A percentile compares a stretch with the other conserved stretches of the same genome.
Evolutionary conservation across 2,113 vertebrate genomes (phyloP).

Genomic region (Pantherophis guttatus): DNA sequence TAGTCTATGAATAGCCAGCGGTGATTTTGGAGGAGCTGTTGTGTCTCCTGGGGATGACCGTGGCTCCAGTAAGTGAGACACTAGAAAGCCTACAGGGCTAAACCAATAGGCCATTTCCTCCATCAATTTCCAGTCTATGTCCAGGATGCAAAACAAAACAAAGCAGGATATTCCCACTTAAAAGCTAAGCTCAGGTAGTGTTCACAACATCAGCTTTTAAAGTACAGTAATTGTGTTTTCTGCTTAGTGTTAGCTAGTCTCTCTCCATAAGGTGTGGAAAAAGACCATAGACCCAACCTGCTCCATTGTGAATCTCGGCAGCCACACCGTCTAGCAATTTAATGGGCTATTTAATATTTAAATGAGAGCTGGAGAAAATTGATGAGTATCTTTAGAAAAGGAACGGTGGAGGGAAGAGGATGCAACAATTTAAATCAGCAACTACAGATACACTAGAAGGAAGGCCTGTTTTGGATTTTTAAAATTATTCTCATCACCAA

Average conservation of each 20-base stretch:
- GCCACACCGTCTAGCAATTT: neutral
- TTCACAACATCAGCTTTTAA: neutral
- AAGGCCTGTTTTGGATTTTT: neutral
- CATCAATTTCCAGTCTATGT: neutral
- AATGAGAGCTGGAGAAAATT: constrained; percentile 5
- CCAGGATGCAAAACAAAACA: neutral
- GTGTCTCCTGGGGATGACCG: neutral
- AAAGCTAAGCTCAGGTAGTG: neutral
- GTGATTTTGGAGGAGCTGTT: neutral
- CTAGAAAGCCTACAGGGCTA: neutral
- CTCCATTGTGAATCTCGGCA: neutral
- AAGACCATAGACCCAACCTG: neutral
- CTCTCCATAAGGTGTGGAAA: rapidly evolving
- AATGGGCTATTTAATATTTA: neutral
- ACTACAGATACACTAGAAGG: neutral
- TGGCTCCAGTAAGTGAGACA: neutral
- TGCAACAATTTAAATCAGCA: neutral
- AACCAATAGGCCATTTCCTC: neutral
- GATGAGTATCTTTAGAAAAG: constrained; percentile 3
- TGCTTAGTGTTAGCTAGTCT: neutral
- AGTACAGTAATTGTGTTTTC: neutral
- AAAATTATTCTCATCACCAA: neutral
- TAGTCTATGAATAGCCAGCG: neutral
- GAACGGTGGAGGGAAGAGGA: neutral
- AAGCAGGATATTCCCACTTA: neutral